Evolutionary conservation across 2,113 vertebrate genomes (phyloP).

Genomic region (Ceyx melanurus): DNA sequence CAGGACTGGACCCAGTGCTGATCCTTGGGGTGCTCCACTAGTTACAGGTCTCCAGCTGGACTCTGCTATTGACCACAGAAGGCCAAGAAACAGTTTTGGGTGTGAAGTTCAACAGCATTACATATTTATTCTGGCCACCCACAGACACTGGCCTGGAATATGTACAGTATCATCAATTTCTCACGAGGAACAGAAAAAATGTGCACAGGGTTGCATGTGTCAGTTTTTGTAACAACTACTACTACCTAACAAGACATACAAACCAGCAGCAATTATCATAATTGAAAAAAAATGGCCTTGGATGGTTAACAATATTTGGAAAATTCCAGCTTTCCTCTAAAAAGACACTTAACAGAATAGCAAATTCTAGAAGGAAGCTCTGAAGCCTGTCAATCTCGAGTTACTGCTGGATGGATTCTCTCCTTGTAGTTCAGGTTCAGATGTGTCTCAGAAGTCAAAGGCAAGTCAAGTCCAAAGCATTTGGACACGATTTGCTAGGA

Average conservation of each 20-base stretch:
- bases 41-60: too few relatives aligned
- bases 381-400: neutral
- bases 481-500: neutral
- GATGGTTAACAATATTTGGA: neutral
- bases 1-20: too few relatives aligned
- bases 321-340: neutral
- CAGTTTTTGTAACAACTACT: neutral
- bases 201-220: neutral
- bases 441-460: neutral
- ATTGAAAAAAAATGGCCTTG: neutral
- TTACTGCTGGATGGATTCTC: neutral
- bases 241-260: neutral
- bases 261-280: neutral
- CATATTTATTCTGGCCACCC: neutral
- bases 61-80: neutral
- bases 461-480: neutral
- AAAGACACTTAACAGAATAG: neutral
- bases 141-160: neutral
- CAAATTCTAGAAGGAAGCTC: accelerated
- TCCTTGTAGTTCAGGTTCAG: neutral
- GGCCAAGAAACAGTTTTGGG: neutral
- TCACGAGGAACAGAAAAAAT: neutral
- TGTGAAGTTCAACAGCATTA: neutral
- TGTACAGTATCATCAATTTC: neutral
- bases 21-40: too few relatives aligned